phyloP scores from a whole-genome alignment of 2,113 vertebrate genomes.

The Cygnus buccinator region DNA sequence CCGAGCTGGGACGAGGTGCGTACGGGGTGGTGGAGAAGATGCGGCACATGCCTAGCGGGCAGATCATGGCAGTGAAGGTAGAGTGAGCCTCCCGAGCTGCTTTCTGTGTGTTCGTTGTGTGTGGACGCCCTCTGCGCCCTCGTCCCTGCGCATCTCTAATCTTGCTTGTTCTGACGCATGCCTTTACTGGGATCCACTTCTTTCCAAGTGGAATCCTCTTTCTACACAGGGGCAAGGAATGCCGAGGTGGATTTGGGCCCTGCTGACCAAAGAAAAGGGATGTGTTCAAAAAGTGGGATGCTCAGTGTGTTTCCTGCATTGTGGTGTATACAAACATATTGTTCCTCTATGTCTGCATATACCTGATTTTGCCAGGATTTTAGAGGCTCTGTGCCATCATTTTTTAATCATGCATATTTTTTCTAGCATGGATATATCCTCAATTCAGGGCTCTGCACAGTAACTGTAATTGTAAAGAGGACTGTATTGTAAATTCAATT shows the following conservation, averaged over 20 bases:
- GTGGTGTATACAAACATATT: rapidly evolving
- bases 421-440: background rate
- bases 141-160: rapidly evolving
- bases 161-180: background rate
- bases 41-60: conserved; percentile 92
- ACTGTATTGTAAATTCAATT: background rate
- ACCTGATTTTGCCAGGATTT: background rate
- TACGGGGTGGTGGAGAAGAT: conserved; percentile 99
- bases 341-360: background rate
- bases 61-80: conserved; percentile 99
- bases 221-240: too few species aligned
- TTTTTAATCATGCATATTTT: rapidly evolving
- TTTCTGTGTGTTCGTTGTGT: background rate
- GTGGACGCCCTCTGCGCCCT: background rate
- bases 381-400: background rate
- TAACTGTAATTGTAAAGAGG: background rate
- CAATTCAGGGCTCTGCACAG: background rate
- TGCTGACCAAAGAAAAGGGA: background rate
- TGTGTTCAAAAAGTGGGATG: background rate
- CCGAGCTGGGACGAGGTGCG: conserved; percentile 93
- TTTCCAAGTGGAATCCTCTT: background rate
- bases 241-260: background rate
- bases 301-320: background rate
- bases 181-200: background rate
- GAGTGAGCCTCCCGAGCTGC: background rate